A percentile compares a stretch with the other conserved stretches of the same genome.
phyloP scores from a whole-genome alignment of 2,113 vertebrate species.

The Oncorhynchus nerka region DNA sequence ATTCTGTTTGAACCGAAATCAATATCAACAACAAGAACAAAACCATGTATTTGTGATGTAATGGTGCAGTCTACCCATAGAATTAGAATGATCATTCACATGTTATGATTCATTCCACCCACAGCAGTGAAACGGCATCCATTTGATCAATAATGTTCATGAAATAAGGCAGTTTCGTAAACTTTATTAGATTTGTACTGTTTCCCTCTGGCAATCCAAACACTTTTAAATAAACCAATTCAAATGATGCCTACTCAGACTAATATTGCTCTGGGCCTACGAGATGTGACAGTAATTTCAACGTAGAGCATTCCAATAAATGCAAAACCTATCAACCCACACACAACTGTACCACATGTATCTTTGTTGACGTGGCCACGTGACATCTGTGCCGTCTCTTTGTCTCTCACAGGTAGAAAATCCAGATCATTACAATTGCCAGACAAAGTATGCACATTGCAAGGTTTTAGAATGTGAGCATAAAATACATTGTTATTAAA shows the following conservation, averaged over 20 bases:
- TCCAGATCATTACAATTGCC: constrained; percentile 5
- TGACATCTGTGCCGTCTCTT: constrained; percentile 15
- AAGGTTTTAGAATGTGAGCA: neutral
- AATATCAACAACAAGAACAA: too few species aligned
- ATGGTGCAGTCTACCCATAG: too few species aligned
- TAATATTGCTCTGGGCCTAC: neutral
- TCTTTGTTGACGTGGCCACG: neutral
- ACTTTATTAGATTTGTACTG: neutral
- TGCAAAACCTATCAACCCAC: neutral
- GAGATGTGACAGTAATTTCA: neutral
- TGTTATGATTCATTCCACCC: too few species aligned
- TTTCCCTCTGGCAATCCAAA: neutral
- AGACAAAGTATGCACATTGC: neutral
- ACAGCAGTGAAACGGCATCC: neutral
- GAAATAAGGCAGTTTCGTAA: neutral
- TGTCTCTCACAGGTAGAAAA: constrained; percentile 18
- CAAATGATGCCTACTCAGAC: neutral
- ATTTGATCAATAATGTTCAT: neutral
- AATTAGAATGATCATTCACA: too few species aligned
- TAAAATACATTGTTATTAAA: neutral
- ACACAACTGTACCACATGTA: neutral
- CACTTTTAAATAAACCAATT: neutral
- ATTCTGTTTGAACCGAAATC: too few species aligned
- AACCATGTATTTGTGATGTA: too few species aligned
- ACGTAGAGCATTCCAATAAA: neutral